A percentile compares a stretch with the other conserved stretches of the same genome.
Evolutionary conservation across 1,140 invertebrate genomes (phyloP).

Genomic region (Drosophila neocordata): DNA sequence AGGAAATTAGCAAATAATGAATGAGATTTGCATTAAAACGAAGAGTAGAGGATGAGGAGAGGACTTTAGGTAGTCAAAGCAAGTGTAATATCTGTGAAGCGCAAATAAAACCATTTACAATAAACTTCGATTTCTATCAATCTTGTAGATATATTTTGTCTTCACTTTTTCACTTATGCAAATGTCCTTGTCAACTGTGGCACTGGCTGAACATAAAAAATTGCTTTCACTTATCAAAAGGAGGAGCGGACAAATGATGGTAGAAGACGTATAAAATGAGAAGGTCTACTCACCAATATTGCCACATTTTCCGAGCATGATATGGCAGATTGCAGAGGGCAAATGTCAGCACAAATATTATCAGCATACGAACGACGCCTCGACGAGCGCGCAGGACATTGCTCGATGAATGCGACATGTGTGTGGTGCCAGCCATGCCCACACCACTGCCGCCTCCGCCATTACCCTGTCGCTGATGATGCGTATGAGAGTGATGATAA

Average conservation of each 20-base stretch:
- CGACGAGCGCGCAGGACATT: slow-evolving; percentile 88
- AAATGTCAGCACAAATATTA: slow-evolving; percentile 92
- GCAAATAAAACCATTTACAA: slow-evolving; percentile 1
- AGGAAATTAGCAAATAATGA: slow-evolving; percentile 18
- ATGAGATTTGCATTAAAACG: slow-evolving; percentile 13
- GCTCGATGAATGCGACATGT: slow-evolving; percentile 86
- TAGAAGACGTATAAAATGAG: neutral
- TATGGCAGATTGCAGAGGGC: slow-evolving; percentile 93
- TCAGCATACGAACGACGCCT: slow-evolving; percentile 90
- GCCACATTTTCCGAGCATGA: slow-evolving; percentile 92
- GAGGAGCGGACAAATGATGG: neutral
- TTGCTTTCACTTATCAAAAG: neutral
- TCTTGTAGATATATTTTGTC: neutral
- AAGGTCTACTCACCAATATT: slow-evolving; percentile 84
- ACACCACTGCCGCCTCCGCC: slow-evolving; percentile 36
- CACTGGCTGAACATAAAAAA: slow-evolving; percentile 12
- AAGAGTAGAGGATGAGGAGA: too few relatives aligned
- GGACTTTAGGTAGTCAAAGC: neutral
- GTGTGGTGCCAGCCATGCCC: slow-evolving; percentile 57
- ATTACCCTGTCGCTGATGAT: slow-evolving; percentile 55
- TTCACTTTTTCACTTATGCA: slow-evolving; percentile 1
- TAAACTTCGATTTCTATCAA: neutral
- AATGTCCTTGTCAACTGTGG: neutral
- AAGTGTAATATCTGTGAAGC: neutral
- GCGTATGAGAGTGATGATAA: slow-evolving; percentile 64